Percentiles rank a stretch among this genome's conserved stretches.
These are phyloP conservation scores for Dolichotis patagonum DNA, from an alignment of 2,113 vertebrate genomes.

Conservation along the genomic window DNA sequence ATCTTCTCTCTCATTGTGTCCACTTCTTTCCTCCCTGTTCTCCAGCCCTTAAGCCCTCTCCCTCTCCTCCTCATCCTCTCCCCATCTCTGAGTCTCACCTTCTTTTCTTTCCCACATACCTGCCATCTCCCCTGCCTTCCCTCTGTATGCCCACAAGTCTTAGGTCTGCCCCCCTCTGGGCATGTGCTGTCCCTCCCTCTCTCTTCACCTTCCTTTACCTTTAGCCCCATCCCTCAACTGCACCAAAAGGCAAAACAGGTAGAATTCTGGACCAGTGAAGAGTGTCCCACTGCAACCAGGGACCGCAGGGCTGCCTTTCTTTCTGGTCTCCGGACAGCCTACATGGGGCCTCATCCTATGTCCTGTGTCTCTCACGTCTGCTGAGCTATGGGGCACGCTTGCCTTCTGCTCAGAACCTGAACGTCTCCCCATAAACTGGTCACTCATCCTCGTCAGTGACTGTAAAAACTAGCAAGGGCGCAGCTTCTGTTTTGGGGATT, in stretches of 20 bases:
- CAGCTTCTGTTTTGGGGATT: fast-evolving
- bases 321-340: background rate
- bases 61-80: background rate
- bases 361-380: background rate
- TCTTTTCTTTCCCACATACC: background rate
- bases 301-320: fast-evolving
- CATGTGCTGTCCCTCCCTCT: too few relatives aligned
- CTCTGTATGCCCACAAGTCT: too few relatives aligned
- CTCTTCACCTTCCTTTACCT: background rate
- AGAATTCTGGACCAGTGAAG: background rate
- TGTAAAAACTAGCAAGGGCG: background rate
- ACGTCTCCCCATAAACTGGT: fast-evolving
- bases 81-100: background rate
- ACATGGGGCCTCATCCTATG: background rate
- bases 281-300: fast-evolving
- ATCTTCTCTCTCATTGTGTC: background rate
- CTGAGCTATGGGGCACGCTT: background rate
- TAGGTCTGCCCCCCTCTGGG: fast-evolving
- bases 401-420: background rate
- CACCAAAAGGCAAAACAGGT: background rate
- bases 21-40: too few relatives aligned
- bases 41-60: fast-evolving
- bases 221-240: background rate
- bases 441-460: background rate
- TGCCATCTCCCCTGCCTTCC: background rate